Evolutionary conservation across 2,113 vertebrate species (phyloP), one percentile per base, ranked within the genome.

Genomic region (Xenotilapia caudafasciata): DNA sequence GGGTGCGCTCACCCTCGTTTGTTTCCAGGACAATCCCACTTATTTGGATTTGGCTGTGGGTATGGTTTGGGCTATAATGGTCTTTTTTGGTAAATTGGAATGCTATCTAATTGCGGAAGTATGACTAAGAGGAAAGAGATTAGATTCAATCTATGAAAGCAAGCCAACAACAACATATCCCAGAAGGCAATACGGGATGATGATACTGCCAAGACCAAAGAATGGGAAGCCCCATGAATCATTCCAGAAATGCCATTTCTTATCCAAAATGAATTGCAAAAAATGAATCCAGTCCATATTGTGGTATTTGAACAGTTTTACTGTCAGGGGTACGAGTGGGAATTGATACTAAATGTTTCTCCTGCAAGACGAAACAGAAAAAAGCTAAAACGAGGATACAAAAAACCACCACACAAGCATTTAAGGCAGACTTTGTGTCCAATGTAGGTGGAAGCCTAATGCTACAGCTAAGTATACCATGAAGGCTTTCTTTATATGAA

Each of bases 191-290:
- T 55, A 65, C 21, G 42, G 38, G 58, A 82, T 45, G 87, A 86
- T 83, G 79, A 90, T 65, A 73, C 86, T 84, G 88, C 85, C 45
- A 56, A 80, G 5, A 35, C 31, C 5, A 87, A 86, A 86, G 79
- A 93, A 89, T 86, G 86, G 86, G 88, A 91, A 91, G 90, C 79
- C 81, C 87, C 17, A 26, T 86, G 91, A 93, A 88, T 92, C 84
- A 91, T 86, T 58, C 15, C 4, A 80, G 83, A 75, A 91, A 89
- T 91, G 79, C 31, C 14, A 21, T 87, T 84, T 88, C 33, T 77
- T 21, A 58, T 85, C 68, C 85, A 86, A 90, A 82, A 68, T 51
- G 10, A 13, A 45, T 26, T 42, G 13, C 14, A 85, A 86, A 80
- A 45, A 83, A 89, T 49, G 17, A 21, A 54, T 81, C 60, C 70